A percentile compares a stretch with the other conserved stretches of the same genome.
Evolutionary conservation across 2,113 vertebrate species (phyloP).

Genomic region (Eulemur macaco): DNA sequence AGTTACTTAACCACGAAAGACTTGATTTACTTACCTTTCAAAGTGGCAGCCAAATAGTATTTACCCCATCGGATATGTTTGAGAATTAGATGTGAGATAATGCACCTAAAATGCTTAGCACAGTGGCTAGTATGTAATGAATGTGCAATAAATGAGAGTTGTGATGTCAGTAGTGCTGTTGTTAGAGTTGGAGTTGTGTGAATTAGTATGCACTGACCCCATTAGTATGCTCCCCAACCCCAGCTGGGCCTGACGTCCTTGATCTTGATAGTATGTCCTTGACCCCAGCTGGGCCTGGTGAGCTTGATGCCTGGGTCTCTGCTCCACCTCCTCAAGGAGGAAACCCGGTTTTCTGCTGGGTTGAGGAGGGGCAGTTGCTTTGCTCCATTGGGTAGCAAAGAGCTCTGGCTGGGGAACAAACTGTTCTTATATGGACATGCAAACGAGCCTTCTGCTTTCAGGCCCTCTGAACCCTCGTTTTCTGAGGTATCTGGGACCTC

Average conservation of each 20-base stretch:
- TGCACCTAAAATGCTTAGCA: background rate
- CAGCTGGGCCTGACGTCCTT: background rate
- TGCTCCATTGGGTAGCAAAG: background rate
- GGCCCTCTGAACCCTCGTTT: fast-evolving
- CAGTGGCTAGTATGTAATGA: background rate
- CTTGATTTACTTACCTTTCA: background rate
- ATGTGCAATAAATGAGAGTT: background rate
- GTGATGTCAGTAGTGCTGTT: background rate
- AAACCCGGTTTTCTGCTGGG: background rate
- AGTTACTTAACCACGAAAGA: background rate
- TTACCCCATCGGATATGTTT: background rate
- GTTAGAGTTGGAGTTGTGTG: background rate
- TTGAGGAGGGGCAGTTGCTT: background rate
- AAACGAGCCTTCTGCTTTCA: background rate
- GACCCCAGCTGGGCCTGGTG: background rate
- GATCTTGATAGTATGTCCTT: background rate
- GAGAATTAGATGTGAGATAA: background rate
- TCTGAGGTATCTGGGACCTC: background rate
- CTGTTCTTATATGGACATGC: background rate
- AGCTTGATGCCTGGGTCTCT: background rate
- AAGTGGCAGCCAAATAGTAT: background rate
- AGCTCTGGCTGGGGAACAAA: background rate
- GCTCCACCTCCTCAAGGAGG: background rate
- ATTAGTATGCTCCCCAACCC: background rate
- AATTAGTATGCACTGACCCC: background rate